These are phyloP conservation scores for Chrysolina oricalcia DNA, from an alignment of 2,888 invertebrate genomes.

Conservation along the genomic window DNA sequence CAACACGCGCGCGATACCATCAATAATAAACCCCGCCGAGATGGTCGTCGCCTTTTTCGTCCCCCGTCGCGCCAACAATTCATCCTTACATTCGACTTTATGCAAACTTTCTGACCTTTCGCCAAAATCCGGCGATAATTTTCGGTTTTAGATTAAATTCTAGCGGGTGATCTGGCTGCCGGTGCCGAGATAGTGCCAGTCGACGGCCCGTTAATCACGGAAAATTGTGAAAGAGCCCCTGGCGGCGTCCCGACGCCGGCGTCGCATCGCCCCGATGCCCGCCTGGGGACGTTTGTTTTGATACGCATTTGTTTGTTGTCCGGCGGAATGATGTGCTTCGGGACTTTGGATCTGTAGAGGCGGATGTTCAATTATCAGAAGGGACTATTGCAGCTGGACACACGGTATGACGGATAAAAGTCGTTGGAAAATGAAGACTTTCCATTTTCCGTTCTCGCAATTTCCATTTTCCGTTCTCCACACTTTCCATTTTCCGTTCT, in stretches of 20 bases:
- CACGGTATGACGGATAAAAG: no score
- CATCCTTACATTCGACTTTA: slow-evolving; percentile 55
- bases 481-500: no score
- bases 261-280: slow-evolving; percentile 47
- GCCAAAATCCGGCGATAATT: slow-evolving; percentile 59
- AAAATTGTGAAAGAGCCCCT: slow-evolving; percentile 47
- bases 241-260: slow-evolving; percentile 52
- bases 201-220: slow-evolving; percentile 55
- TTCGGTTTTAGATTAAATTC: slow-evolving; percentile 59
- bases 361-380: slow-evolving; percentile 7
- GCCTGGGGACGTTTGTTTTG: slow-evolving; percentile 56
- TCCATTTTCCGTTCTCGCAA: no score
- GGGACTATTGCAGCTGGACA: no score
- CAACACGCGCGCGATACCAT: slow-evolving; percentile 22
- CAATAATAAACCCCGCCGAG: slow-evolving; percentile 15
- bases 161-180: slow-evolving; percentile 48
- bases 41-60: slow-evolving; percentile 52
- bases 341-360: slow-evolving; percentile 35
- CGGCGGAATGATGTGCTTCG: slow-evolving; percentile 55
- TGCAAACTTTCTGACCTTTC: slow-evolving; percentile 52
- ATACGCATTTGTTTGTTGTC: slow-evolving; percentile 61
- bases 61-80: slow-evolving; percentile 62
- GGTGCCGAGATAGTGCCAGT: slow-evolving; percentile 51
- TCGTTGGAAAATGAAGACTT: no score
- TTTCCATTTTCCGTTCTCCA: no score